Conservation (phyloP, 2,888 invertebrate species). For the Meiosimyza decipiens region DNA sequence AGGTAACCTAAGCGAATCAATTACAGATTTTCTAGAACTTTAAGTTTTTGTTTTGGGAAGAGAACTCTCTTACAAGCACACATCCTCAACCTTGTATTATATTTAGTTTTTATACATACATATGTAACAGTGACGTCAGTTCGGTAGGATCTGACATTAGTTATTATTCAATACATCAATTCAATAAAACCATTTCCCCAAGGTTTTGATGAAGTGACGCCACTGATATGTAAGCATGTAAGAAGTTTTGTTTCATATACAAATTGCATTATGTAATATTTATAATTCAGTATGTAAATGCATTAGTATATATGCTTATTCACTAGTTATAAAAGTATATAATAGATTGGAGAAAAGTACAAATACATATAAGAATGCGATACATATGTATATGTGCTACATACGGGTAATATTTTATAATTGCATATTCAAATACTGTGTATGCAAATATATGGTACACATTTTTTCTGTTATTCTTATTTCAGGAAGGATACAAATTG, state of each 20-base stretch:
- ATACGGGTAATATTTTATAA: too few species aligned
- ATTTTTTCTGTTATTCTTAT: slow-evolving; percentile 3
- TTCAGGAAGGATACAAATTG: slow-evolving; percentile 30
- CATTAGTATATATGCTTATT: slow-evolving; percentile 21
- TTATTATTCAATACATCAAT: too few species aligned
- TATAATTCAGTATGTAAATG: slow-evolving; percentile 18
- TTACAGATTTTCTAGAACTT: too few species aligned
- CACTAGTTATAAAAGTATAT: slow-evolving; percentile 35
- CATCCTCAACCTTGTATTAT: slow-evolving; percentile 15
- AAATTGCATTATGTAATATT: slow-evolving; percentile 6
- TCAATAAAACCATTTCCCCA: too few species aligned
- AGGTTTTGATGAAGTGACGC: too few species aligned
- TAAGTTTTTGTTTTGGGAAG: too few species aligned
- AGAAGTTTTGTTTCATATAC: not conserved
- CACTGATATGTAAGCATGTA: slow-evolving; percentile 23
- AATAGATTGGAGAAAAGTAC: slow-evolving; percentile 18
- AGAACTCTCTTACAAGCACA: slow-evolving; percentile 1
- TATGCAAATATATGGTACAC: too few species aligned
- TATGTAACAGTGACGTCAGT: too few species aligned
- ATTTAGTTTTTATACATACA: not conserved
- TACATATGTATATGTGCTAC: not conserved
- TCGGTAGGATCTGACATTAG: too few species aligned
- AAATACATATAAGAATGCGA: slow-evolving; percentile 20
- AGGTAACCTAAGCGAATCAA: too few species aligned
- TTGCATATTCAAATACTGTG: too few species aligned